phyloP scores from a whole-genome alignment of 2,113 vertebrate species.

The Mobula hypostoma region DNA sequence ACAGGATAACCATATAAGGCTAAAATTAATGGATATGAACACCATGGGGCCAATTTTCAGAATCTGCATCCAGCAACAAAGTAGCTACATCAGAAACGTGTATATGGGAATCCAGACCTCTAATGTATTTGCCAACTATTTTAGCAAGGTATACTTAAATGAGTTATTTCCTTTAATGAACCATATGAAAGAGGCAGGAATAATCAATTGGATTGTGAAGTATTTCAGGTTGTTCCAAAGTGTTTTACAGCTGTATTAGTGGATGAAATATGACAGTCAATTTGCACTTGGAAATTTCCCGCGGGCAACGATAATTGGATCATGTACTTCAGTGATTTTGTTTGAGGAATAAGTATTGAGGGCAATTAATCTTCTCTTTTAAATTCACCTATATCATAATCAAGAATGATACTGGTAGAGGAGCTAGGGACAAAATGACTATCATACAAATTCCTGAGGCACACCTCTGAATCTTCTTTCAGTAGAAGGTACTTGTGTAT shows the following conservation, averaged over 20 bases:
- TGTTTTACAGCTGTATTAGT: no score
- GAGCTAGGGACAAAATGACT: not conserved
- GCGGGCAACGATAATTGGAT: no score
- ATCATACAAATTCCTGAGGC: not conserved
- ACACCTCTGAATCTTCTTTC: not conserved
- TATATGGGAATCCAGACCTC: not conserved
- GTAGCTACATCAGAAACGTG: not conserved
- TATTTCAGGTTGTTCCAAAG: no score
- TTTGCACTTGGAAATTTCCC: no score
- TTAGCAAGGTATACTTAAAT: not conserved
- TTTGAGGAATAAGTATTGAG: no score
- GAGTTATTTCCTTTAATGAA: not conserved
- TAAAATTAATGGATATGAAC: not conserved
- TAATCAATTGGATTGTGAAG: no score
- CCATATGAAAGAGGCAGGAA: no score
- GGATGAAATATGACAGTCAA: no score
- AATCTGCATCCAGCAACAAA: not conserved
- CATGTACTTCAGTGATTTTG: no score
- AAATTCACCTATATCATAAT: not conserved
- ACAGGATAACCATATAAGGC: not conserved
- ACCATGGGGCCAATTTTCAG: not conserved
- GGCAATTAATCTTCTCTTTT: no score
- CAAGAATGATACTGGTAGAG: not conserved
- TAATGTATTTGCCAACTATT: not conserved
- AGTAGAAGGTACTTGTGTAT: not conserved